Evolutionary conservation across 2,888 invertebrate species (phyloP), one percentile per base, ranked within the genome.

Genomic region (Tenthredo mesomela): DNA sequence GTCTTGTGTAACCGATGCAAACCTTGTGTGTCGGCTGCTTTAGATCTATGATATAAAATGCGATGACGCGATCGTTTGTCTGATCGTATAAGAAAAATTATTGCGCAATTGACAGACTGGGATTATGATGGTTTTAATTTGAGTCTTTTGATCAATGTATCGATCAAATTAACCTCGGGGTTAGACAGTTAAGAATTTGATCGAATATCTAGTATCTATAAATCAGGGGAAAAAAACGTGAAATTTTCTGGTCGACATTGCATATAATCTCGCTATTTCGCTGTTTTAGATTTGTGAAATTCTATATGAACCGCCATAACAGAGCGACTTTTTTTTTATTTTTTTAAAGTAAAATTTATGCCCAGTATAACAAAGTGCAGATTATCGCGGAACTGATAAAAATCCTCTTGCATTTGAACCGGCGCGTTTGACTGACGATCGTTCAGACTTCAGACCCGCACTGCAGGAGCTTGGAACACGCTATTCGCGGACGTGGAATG

Each of bases 371-470:
- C 50, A 54, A 77, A 54, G 25, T 12, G 29, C 2, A 77, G 77
- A 77, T 77, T 77, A 77, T 77, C 54, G 6, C 2, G 40, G 37
- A 80, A 80, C 58, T 47, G 91, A 91, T 91, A 91, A 89, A 87
- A 90, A 91, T 90, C 90, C 86, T 87, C 87, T 86, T 88, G 86
- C 88, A 89, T 90, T 89, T 90, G n/a, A 80, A 58, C 61, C 40
- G 25, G 50, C 61, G 88, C 87, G 86, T 90, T 91, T 91, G 91
- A 91, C 91, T 91, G 91, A 91, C 91, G 91, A 91, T 89, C 90
- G 89, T 87, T 89, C 89, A 89, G 90, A 25, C 61, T 87, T 89
- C 89, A 89, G 90, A 25, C 25, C 88, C 87, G 87, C 90, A 87
- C 90, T 89, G 90, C 91, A 91, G 92, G 91, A 92, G 90, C 77